phyloP scores from a whole-genome alignment of 1,140 invertebrate species.

The Dinoponera quadriceps region DNA sequence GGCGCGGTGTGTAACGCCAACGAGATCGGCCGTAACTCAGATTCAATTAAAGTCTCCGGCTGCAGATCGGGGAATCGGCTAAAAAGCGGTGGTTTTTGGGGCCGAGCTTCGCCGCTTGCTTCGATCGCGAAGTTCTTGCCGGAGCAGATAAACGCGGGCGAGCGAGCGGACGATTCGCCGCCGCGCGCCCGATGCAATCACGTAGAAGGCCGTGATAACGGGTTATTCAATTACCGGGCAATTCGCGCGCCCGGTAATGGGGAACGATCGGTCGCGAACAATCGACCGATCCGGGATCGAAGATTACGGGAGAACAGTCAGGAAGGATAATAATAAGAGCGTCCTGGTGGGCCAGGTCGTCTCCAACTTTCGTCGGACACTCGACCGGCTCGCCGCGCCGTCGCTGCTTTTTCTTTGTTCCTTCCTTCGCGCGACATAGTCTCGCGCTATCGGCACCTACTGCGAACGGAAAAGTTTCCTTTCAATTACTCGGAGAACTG shows the following conservation, averaged over 20 bases:
- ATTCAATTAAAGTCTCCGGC: slow-evolving; percentile 63
- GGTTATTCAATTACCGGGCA: slow-evolving; percentile 71
- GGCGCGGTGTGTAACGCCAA: slow-evolving; percentile 9
- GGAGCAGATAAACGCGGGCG: slow-evolving; percentile 62
- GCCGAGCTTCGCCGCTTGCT: slow-evolving; percentile 54
- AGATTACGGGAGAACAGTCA: slow-evolving; percentile 57
- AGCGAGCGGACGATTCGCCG: slow-evolving; percentile 51
- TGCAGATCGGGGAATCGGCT: neutral
- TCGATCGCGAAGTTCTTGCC: slow-evolving; percentile 68
- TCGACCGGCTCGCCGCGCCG: slow-evolving; percentile 15
- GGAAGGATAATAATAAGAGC: slow-evolving; percentile 62
- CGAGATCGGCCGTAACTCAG: slow-evolving; percentile 44
- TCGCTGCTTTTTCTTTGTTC: slow-evolving; percentile 46
- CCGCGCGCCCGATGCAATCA: slow-evolving; percentile 69
- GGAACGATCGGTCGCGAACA: slow-evolving; percentile 49
- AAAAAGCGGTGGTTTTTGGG: slow-evolving; percentile 60
- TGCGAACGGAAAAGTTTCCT: slow-evolving; percentile 64
- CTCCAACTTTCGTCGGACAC: slow-evolving; percentile 55
- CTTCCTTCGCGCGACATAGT: neutral
- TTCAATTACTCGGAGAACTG: slow-evolving; percentile 70
- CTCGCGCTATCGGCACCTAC: slow-evolving; percentile 49
- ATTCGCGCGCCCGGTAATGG: slow-evolving; percentile 60
- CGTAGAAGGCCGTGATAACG: slow-evolving; percentile 72
- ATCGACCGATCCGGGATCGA: slow-evolving; percentile 43
- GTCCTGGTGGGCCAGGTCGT: slow-evolving; percentile 31